Evolutionary conservation across 2,888 invertebrate genomes (phyloP).

Genomic region (Druceiella hillmani): DNA sequence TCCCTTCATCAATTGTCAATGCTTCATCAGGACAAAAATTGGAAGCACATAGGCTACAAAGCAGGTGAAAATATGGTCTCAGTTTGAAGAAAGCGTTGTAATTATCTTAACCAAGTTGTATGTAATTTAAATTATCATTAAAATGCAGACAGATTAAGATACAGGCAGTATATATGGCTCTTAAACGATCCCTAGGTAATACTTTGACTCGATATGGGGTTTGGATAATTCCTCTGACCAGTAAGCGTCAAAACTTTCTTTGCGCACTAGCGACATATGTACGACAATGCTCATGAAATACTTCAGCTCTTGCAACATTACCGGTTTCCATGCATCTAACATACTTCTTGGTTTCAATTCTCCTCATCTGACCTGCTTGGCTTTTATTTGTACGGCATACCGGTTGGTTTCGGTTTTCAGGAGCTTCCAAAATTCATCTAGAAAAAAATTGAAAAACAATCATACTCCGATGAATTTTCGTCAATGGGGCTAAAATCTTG

Average conservation of each 20-base stretch:
- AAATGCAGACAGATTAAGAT: not conserved
- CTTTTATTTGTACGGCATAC: too few relatives aligned
- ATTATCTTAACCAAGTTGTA: not conserved
- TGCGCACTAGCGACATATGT: not conserved
- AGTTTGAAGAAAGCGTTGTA: not conserved
- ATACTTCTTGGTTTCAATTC: not conserved
- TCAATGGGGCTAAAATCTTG: too few relatives aligned
- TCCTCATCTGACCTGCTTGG: too few relatives aligned
- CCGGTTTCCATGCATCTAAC: not conserved
- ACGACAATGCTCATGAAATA: not conserved
- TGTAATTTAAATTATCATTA: too few relatives aligned
- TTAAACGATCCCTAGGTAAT: not conserved
- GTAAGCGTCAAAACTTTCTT: not conserved
- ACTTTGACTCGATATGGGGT: not conserved
- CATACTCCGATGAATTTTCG: too few relatives aligned
- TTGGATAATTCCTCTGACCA: not conserved
- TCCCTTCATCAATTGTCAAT: slow-evolving; percentile 1
- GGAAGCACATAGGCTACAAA: not conserved
- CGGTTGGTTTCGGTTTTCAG: too few relatives aligned
- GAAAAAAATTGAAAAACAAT: too few relatives aligned
- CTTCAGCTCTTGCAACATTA: not conserved
- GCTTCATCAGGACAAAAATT: not conserved
- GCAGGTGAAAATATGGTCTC: not conserved
- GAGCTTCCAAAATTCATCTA: too few relatives aligned
- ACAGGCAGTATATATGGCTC: not conserved